phyloP scores from a whole-genome alignment of 2,113 vertebrate genomes.

The Atrichornis clamosus region DNA sequence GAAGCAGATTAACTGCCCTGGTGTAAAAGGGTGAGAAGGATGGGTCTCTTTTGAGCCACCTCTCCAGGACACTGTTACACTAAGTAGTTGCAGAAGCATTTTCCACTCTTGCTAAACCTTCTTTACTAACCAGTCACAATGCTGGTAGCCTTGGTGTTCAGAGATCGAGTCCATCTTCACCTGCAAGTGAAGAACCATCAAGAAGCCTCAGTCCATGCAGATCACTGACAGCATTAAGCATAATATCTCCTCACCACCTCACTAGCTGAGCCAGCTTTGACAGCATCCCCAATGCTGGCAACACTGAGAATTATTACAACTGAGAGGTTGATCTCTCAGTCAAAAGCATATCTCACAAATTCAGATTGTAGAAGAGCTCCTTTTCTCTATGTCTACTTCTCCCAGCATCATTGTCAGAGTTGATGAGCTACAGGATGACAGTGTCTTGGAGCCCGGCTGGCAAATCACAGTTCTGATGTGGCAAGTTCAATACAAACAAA shows the following conservation, averaged over 20 bases:
- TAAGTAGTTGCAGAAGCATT: not conserved
- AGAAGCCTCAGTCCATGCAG: not conserved
- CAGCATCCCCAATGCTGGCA: rapidly evolving
- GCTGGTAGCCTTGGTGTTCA: not conserved
- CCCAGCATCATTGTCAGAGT: not conserved
- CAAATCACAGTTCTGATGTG: not conserved
- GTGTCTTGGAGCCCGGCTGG: not conserved
- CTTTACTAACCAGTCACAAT: not conserved
- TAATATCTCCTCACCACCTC: not conserved
- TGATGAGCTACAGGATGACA: not conserved
- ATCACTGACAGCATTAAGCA: not conserved
- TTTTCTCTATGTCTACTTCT: not conserved
- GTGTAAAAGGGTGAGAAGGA: not conserved
- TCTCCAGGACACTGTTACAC: not conserved
- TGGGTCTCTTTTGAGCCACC: not conserved
- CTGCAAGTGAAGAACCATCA: not conserved
- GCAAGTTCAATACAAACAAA: not conserved
- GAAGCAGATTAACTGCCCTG: not conserved
- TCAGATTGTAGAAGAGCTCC: not conserved
- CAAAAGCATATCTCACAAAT: not conserved
- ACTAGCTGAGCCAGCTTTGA: not conserved
- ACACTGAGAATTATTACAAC: not conserved
- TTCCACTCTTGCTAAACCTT: not conserved
- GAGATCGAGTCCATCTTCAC: not conserved
- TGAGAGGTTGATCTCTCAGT: not conserved